Conservation (phyloP, 1,140 invertebrate genomes). For the Drosophila azteca region DNA sequence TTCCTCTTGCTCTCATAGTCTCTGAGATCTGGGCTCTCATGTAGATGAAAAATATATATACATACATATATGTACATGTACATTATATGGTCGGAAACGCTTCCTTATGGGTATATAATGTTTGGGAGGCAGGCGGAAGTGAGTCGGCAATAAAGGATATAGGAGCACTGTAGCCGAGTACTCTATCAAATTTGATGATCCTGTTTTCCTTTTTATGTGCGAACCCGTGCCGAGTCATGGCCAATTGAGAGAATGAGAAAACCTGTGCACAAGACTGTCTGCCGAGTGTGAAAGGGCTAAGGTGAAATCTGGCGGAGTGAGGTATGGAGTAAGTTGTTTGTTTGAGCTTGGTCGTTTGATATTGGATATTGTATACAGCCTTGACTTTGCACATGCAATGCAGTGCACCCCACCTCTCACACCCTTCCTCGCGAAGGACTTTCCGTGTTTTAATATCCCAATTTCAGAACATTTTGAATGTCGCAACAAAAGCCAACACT, state of each 20-base stretch:
- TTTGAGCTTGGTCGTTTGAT: slow-evolving; percentile 13
- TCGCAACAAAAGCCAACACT: slow-evolving; percentile 1
- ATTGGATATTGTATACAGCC: slow-evolving; percentile 36
- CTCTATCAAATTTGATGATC: slow-evolving; percentile 52
- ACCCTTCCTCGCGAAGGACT: not conserved
- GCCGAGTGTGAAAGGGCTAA: slow-evolving; percentile 4
- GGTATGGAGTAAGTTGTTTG: slow-evolving; percentile 7
- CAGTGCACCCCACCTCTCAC: slow-evolving; percentile 3
- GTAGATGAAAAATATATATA: too few relatives aligned
- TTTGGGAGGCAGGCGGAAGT: slow-evolving; percentile 18
- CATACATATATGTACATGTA: too few relatives aligned
- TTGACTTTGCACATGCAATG: slow-evolving; percentile 78
- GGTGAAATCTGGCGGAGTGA: not conserved
- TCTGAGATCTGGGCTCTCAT: too few relatives aligned
- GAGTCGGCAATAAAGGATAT: slow-evolving; percentile 8
- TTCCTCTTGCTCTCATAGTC: too few relatives aligned
- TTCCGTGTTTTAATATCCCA: too few relatives aligned
- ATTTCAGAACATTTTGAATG: slow-evolving; percentile 30
- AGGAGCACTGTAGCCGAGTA: slow-evolving; percentile 18
- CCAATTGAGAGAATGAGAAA: slow-evolving; percentile 27
- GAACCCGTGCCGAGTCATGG: slow-evolving; percentile 38
- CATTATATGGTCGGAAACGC: too few relatives aligned
- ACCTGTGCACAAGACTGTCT: not conserved
- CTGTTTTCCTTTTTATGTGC: slow-evolving; percentile 46
- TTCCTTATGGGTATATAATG: too few relatives aligned